Percentiles rank a stretch among this genome's conserved stretches.
Evolutionary conservation across 2,888 invertebrate genomes (phyloP).

Genomic region (Ctenicera cuprea): DNA sequence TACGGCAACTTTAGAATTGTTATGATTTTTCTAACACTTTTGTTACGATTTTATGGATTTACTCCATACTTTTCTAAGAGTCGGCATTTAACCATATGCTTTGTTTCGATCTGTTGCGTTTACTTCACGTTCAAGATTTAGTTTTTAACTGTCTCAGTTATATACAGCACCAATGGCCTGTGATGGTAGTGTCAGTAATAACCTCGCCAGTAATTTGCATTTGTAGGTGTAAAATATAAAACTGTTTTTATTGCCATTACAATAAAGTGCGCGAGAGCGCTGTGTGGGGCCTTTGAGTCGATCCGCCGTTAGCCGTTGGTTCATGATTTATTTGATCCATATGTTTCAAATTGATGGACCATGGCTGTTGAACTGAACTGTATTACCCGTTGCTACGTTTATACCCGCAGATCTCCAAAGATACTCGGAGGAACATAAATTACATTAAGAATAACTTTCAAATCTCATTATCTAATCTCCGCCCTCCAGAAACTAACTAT

Average conservation of each 20-base stretch:
- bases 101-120: no score
- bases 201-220: conserved; percentile 12
- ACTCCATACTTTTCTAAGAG: no score
- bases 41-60: no score
- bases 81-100: no score
- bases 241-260: conserved; percentile 37
- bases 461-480: conserved; percentile 13
- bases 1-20: no score
- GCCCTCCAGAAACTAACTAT: conserved; percentile 6
- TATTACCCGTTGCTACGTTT: conserved; percentile 16
- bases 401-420: background rate
- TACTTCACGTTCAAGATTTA: no score
- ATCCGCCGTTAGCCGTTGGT: conserved; percentile 10
- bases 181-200: no score
- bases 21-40: no score
- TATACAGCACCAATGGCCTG: no score
- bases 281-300: conserved; percentile 39
- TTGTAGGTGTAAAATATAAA: conserved; percentile 45
- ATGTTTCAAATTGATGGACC: conserved; percentile 37
- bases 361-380: conserved; percentile 21
- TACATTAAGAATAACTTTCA: conserved; percentile 17
- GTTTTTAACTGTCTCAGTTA: no score
- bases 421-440: background rate
- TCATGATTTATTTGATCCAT: conserved; percentile 38
- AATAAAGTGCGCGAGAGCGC: conserved; percentile 37